These are phyloP conservation scores for Gouania willdenowi DNA, from an alignment of 2,797 vertebrate genomes.

Conservation along the genomic window DNA sequence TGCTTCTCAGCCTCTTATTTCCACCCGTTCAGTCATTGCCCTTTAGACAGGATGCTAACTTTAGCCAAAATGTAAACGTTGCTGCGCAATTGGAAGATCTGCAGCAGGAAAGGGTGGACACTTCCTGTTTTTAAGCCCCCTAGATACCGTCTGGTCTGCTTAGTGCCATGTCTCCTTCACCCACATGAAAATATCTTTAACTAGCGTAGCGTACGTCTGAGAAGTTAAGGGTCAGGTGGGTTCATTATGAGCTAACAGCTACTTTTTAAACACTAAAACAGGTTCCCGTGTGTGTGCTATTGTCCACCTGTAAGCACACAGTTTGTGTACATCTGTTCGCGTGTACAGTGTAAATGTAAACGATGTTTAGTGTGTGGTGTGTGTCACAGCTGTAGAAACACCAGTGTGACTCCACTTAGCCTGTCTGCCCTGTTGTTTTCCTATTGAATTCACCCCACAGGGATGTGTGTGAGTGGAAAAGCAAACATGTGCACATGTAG, in stretches of 20 bases:
- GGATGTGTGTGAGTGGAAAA: slow-evolving; percentile 21
- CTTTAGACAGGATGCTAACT: slow-evolving; percentile 35
- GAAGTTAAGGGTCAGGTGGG: slow-evolving; percentile 61
- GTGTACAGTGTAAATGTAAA: too few species aligned
- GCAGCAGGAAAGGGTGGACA: slow-evolving; percentile 70
- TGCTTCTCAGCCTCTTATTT: background rate
- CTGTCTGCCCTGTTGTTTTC: slow-evolving; percentile 65
- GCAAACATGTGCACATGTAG: slow-evolving; percentile 17
- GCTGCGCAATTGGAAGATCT: slow-evolving; percentile 52
- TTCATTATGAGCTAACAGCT: slow-evolving; percentile 68
- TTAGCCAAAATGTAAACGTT: slow-evolving; percentile 57
- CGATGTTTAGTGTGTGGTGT: slow-evolving; percentile 26
- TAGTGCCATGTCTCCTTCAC: slow-evolving; percentile 31
- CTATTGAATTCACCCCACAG: slow-evolving; percentile 45
- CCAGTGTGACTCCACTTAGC: slow-evolving; percentile 60
- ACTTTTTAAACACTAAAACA: too few species aligned
- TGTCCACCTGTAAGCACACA: slow-evolving; percentile 12
- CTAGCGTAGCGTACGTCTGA: slow-evolving; percentile 17
- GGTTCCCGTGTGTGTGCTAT: background rate
- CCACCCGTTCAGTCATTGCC: slow-evolving; percentile 11
- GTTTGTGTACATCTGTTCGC: slow-evolving; percentile 29
- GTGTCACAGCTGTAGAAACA: slow-evolving; percentile 71
- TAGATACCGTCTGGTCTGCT: slow-evolving; percentile 32
- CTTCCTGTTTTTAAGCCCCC: slow-evolving; percentile 65
- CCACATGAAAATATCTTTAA: too few species aligned